These are phyloP conservation scores for Lasioglossum morio DNA, from an alignment of 2,888 invertebrate genomes.

Conservation along the genomic window DNA sequence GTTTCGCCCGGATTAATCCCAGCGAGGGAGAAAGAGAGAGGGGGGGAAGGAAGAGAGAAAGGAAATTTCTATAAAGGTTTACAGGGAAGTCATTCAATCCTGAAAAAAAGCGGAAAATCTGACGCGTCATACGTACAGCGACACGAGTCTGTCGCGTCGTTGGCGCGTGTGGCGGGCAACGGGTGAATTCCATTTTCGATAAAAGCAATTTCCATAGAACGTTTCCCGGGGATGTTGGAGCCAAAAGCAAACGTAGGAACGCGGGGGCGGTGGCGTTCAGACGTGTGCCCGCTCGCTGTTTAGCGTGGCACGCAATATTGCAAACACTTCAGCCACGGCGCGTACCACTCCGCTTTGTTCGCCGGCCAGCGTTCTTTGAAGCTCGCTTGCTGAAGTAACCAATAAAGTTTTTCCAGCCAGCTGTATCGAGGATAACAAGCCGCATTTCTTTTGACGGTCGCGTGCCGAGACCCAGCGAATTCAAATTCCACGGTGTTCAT, in stretches of 20 bases:
- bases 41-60: neutral
- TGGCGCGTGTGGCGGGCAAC: neutral
- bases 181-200: constrained; percentile 16
- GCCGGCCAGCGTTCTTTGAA: constrained; percentile 40
- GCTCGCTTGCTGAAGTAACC: constrained; percentile 39
- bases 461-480: constrained; percentile 37
- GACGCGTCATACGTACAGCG: neutral
- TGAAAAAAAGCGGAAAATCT: neutral
- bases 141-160: neutral
- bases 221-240: constrained; percentile 44
- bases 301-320: constrained; percentile 57
- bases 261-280: constrained; percentile 25
- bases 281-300: constrained; percentile 34
- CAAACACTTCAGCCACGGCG: constrained; percentile 49
- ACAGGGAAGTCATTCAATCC: neutral
- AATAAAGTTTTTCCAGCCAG: constrained; percentile 50
- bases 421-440: constrained; percentile 25
- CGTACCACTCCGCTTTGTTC: constrained; percentile 22
- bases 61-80: neutral
- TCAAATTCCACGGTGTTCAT: constrained; percentile 59
- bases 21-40: too few species aligned
- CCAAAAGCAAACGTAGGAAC: constrained; percentile 42
- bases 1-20: neutral
- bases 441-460: constrained; percentile 52
- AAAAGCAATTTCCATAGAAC: constrained; percentile 33